phyloP scores from a whole-genome alignment of 2,113 vertebrate genomes.

The Oryzias celebensis region DNA sequence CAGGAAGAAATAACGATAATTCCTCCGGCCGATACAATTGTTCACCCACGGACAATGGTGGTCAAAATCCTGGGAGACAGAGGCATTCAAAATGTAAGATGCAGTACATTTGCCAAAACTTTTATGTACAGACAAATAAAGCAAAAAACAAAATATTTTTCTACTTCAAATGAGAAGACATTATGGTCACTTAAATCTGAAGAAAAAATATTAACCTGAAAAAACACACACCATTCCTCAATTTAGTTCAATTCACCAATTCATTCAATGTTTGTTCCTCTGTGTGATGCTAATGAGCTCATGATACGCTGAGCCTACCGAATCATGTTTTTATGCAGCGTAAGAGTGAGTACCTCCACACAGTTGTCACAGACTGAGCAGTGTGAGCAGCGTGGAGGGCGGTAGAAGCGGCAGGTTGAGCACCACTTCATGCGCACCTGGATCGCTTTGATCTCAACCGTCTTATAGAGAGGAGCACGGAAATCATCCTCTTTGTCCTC shows the following conservation, averaged over 20 bases:
- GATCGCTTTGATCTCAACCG: constrained; percentile 94
- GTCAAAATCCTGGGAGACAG: constrained; percentile 88
- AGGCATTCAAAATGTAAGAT: neutral
- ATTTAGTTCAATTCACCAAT: neutral
- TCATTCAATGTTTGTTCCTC: neutral
- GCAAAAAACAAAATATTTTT: neutral
- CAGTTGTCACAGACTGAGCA: constrained; percentile 99
- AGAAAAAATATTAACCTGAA: neutral
- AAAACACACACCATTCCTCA: neutral
- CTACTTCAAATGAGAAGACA: no score
- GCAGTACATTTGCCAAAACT: neutral
- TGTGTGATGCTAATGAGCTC: neutral
- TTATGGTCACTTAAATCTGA: neutral
- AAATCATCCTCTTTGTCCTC: constrained; percentile 99
- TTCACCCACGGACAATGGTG: constrained; percentile 99
- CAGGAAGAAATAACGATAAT: constrained; percentile 98
- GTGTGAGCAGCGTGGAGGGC: constrained; percentile 94
- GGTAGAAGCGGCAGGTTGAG: constrained; percentile 96
- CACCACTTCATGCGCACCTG: constrained; percentile 99
- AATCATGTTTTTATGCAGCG: neutral
- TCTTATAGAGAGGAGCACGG: constrained; percentile 95
- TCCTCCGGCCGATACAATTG: constrained; percentile 95
- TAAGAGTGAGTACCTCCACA: constrained; percentile 85
- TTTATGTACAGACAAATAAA: no score
- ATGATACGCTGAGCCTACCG: neutral